These are phyloP conservation scores for Corapipo altera DNA, from an alignment of 2,113 vertebrate species.

Conservation along the genomic window DNA sequence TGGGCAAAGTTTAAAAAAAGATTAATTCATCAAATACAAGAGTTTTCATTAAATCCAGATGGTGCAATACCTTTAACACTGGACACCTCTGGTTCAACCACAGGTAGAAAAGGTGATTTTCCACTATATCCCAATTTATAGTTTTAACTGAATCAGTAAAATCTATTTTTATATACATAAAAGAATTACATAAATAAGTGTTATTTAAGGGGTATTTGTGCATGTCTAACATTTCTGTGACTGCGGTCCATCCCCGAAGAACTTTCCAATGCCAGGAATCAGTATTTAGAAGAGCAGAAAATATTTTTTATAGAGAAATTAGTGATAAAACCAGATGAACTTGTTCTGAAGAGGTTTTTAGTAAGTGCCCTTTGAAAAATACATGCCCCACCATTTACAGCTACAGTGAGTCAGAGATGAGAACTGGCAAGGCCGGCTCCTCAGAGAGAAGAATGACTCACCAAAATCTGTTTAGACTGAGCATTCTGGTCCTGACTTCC, in stretches of 20 bases:
- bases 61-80: background rate
- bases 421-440: background rate
- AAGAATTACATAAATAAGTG: background rate
- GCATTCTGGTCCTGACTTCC: background rate
- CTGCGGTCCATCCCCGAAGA: background rate
- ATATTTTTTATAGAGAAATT: background rate
- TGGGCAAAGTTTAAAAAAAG: background rate
- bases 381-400: background rate
- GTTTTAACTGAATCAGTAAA: background rate
- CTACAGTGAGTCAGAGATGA: slow-evolving; percentile 20
- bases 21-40: background rate
- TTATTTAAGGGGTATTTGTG: background rate
- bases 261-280: background rate
- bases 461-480: background rate
- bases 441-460: slow-evolving; percentile 34
- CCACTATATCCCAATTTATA: background rate
- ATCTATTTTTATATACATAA: background rate
- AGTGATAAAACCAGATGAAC: background rate
- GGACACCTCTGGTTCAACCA: background rate
- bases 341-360: background rate
- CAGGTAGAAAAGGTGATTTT: background rate
- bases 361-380: slow-evolving; percentile 3
- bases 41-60: background rate
- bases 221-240: background rate
- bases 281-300: background rate